Conservation (phyloP, 2,888 invertebrate genomes). For the Chymomyza fuscimana region DNA sequence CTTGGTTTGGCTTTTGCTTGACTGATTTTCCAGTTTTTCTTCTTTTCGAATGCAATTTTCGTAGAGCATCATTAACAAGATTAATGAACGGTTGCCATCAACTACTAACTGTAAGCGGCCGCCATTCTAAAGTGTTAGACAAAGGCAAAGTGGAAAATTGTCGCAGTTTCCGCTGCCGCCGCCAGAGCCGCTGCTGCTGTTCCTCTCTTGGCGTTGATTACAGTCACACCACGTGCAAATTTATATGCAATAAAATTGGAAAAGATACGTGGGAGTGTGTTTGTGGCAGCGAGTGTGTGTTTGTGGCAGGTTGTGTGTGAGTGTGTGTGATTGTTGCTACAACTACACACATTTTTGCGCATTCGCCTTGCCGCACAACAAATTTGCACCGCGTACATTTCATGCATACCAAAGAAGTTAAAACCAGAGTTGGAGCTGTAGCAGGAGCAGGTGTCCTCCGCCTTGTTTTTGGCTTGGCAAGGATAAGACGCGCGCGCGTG, state of each 20-base stretch:
- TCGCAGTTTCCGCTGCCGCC: conserved; percentile 6
- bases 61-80: conserved; percentile 71
- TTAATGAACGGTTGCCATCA: conserved; percentile 53
- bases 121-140: conserved; percentile 55
- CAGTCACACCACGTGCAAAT: conserved; percentile 76
- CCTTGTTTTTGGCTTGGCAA: conserved; percentile 29
- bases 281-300: conserved; percentile 7
- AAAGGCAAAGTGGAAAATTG: conserved; percentile 2
- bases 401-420: conserved; percentile 73
- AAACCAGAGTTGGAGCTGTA: conserved; percentile 4
- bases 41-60: conserved; percentile 61
- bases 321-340: conserved; percentile 16
- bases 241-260: conserved; percentile 76
- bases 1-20: conserved; percentile 72
- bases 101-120: not conserved
- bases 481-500: conserved; percentile 63
- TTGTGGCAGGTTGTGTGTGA: not conserved
- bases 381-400: conserved; percentile 74
- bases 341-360: conserved; percentile 55
- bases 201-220: conserved; percentile 52
- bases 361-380: conserved; percentile 72
- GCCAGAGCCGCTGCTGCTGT: not conserved
- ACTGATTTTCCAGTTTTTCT: conserved; percentile 56
- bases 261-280: conserved; percentile 59
- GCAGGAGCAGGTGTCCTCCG: conserved; percentile 59